Base-by-base conservation (phyloP, 2,888 invertebrate genomes). In the Drosophila imparisetae region DNA sequence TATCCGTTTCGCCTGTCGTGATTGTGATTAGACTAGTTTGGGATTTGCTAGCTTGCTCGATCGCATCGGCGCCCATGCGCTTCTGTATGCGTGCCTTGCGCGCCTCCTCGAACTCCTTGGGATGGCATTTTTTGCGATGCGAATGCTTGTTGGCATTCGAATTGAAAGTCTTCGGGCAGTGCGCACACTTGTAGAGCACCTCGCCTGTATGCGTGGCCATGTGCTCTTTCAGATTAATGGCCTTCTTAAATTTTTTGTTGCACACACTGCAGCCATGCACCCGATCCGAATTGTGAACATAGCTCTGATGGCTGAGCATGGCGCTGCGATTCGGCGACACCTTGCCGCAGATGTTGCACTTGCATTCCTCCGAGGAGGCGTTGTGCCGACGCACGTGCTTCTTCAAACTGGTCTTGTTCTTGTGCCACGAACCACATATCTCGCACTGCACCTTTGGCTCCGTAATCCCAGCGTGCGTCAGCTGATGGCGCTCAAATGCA, bases 141-240 rank as follows among this genome's bases (percentile, higher is more conserved):
- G 92, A 91, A 74, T 93, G 92, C 91, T 93, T 92, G 70, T 93
- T 93, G 4, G 92, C 93, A 82, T 92, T 92, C 7, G 93, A 93
- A 67, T 93, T 93, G 72, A 93, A 93, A 8, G 93, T 93, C 79
- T 91, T 92, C 2, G 92, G 86, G 61, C 93, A 93, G 69, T 92
- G 91, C 0, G 92, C 92, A 54, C 93, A 93, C 60, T 90, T 92
- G 74, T 93, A 93, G 4, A 93, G 76, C 60, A 91, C 91, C 69
- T 93, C 93, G 6, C 86, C 86, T 1, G 93, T 93, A 42, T 93
- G 93, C 18, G 90, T 91, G 21, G 93, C 91, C 91, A 93, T 92
- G 72, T 93, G 93, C 72, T 93, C 93, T 90, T 85, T 91, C 2
- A 92, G 77, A 21, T 85, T 90, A 2, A 93, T 86, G 36, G 91